Base-by-base conservation (phyloP, 2,888 invertebrate species). In the Notocelia uddmanniana region DNA sequence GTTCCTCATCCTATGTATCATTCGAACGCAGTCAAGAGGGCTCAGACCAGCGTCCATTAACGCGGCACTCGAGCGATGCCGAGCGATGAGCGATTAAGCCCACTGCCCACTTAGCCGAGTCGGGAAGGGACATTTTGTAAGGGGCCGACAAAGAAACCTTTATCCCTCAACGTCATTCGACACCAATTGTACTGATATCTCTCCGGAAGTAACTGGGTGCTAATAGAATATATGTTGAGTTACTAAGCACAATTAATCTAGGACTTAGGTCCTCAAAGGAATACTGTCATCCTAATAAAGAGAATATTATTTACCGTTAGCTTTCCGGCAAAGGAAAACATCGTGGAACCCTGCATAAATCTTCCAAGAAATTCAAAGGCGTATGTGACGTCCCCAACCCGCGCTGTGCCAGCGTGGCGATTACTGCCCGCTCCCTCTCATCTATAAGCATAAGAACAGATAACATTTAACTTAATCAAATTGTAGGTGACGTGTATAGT, bases 401-500 rank as follows among this genome's bases (percentile, higher is more conserved):
- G n/a, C n/a, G n/a, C n/a, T n/a, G n/a, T n/a, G n/a, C n/a, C n/a
- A n/a, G n/a, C n/a, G n/a, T n/a, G n/a, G n/a, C n/a, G n/a, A n/a
- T n/a, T n/a, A n/a, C n/a, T n/a, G n/a, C n/a, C n/a, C n/a, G n/a
- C n/a, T n/a, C n/a, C n/a, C n/a, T n/a, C n/a, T n/a, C n/a, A n/a
- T n/a, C n/a, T n/a, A n/a, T n/a, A n/a, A n/a, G n/a, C n/a, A n/a
- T n/a, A n/a, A n/a, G n/a, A n/a, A n/a, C n/a, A n/a, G n/a, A n/a
- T n/a, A n/a, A n/a, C n/a, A n/a, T n/a, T n/a, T n/a, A n/a, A n/a
- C n/a, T 31, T 8, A 15, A 18, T 21, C 13, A 41, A 6, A 75
- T 84, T 86, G 77, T 83, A 94, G 94, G 85, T 83, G 57, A 86
- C 89, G 77, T 94, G 94, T 74, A 87, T 93, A 69, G 86, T 90